Base-by-base conservation (phyloP, 2,113 vertebrate genomes). In the Miniopterus natalensis region DNA sequence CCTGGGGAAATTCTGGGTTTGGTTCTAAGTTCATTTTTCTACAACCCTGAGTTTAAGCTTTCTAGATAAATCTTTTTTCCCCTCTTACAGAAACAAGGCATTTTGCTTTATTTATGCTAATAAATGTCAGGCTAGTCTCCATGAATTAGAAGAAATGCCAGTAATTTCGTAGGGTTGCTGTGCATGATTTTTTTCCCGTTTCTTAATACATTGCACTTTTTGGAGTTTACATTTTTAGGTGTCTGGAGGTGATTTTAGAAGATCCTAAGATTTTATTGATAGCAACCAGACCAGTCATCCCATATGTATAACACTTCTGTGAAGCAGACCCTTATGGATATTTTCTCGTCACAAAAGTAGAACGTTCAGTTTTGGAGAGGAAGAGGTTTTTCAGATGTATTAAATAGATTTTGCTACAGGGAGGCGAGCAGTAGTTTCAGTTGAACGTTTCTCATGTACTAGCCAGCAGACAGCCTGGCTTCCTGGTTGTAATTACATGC, bases 401-500 rank as follows among this genome's bases (percentile, higher is more conserved):
- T 47, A 84, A 92, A 36, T 88, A 81, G 29, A 55, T 89, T 96
- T 97, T 97, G 89, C 77, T 92, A 25, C 63, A 29, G 23, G 51
- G 83, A 95, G 63, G 68, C 73, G 96, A 97, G 88, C 89, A 96
- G 92, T 92, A 55, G 36, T 88, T 94, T 94, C 73, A 94, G 14
- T 20, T 66, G 79, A 97, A 49, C 66, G 63, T 94, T 96, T 97
- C 85, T 97, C 13, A n/a, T 80, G 31, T 8, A 93, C 3, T 74
- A 55, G 95, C 84, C 88, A 57, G 90, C 85, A 91, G 95, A 95
- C 70, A 80, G 83, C 97, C 97, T 96, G 92, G 42, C 75, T 95
- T 97, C 93, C 66, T 96, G 78, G 93, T 97, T 98, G 92, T 97
- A 98, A 97, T 97, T 98, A 92, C 88, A 92, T 18, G 59, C 96